Conservation (phyloP, 2,113 vertebrate species). For the Synodontis membranacea region DNA sequence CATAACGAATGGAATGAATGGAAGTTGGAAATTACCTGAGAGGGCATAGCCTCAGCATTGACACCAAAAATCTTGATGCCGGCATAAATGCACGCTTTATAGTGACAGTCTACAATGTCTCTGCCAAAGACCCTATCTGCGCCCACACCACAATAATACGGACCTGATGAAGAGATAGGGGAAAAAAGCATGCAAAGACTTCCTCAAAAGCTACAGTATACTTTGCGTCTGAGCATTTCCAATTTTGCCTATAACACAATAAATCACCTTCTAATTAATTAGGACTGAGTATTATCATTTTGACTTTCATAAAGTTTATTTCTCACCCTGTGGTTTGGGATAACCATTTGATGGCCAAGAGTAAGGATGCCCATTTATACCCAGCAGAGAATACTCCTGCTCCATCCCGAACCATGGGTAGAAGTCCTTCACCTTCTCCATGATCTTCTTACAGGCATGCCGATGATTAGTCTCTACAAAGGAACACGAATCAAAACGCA, state of each 20-base stretch:
- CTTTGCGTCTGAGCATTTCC: not conserved
- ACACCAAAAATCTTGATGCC: constrained; percentile 77
- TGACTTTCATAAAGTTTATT: too few relatives aligned
- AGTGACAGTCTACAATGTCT: constrained; percentile 82
- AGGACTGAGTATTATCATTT: not conserved
- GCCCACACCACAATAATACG: constrained; percentile 86
- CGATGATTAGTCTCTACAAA: constrained; percentile 74
- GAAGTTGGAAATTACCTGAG: constrained; percentile 67
- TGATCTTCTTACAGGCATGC: constrained; percentile 61
- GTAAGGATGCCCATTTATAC: constrained; percentile 64
- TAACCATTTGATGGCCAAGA: constrained; percentile 70
- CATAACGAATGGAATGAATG: not conserved
- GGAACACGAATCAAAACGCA: not conserved
- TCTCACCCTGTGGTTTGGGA: constrained; percentile 66
- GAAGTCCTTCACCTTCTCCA: constrained; percentile 64
- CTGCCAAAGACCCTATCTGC: constrained; percentile 79
- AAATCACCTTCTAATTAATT: not conserved
- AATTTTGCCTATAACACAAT: not conserved
- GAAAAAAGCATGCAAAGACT: not conserved
- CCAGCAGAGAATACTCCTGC: constrained; percentile 70
- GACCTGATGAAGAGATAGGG: constrained; percentile 68
- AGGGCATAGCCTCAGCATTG: constrained; percentile 81
- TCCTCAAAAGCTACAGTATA: not conserved
- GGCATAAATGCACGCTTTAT: constrained; percentile 79
- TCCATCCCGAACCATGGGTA: constrained; percentile 75